Percentiles rank a stretch among this genome's conserved stretches.
phyloP scores from a whole-genome alignment of 1,140 invertebrate genomes.

The Stegodyphus dumicola region DNA sequence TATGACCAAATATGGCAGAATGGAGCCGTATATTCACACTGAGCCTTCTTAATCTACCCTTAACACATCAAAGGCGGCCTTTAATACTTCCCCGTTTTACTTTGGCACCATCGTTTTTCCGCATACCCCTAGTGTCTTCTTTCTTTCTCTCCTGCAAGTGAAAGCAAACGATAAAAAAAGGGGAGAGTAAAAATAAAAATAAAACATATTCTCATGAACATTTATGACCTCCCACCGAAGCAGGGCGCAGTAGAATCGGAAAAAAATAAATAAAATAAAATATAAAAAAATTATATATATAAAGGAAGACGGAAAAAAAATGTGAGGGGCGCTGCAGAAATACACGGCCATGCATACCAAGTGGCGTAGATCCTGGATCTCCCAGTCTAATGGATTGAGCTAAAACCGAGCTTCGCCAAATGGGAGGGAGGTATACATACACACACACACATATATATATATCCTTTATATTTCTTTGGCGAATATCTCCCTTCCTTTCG shows the following conservation, averaged over 20 bases:
- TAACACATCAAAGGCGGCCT: conserved; percentile 2
- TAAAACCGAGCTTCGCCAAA: neutral
- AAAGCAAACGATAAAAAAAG: conserved; percentile 24
- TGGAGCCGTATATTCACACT: no score
- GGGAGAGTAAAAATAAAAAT: conserved; percentile 17
- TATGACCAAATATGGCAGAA: no score
- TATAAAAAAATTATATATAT: conserved; percentile 35
- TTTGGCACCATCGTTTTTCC: neutral
- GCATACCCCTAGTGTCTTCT: neutral
- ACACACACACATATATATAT: neutral
- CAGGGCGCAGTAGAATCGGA: conserved; percentile 9
- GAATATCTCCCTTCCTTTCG: neutral
- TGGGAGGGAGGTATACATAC: neutral
- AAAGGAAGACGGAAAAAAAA: conserved; percentile 9
- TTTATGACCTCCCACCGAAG: conserved; percentile 36
- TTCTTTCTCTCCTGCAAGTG: neutral
- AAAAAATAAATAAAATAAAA: neutral
- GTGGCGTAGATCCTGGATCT: conserved; percentile 6
- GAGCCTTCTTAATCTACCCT: neutral
- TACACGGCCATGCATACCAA: conserved; percentile 48
- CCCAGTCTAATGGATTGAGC: conserved; percentile 48
- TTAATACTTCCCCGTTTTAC: neutral
- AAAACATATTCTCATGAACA: conserved; percentile 45
- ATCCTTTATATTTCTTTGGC: neutral
- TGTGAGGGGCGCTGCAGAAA: neutral